phyloP scores from a whole-genome alignment of 2,797 vertebrate genomes.

The Anas bernieri region DNA sequence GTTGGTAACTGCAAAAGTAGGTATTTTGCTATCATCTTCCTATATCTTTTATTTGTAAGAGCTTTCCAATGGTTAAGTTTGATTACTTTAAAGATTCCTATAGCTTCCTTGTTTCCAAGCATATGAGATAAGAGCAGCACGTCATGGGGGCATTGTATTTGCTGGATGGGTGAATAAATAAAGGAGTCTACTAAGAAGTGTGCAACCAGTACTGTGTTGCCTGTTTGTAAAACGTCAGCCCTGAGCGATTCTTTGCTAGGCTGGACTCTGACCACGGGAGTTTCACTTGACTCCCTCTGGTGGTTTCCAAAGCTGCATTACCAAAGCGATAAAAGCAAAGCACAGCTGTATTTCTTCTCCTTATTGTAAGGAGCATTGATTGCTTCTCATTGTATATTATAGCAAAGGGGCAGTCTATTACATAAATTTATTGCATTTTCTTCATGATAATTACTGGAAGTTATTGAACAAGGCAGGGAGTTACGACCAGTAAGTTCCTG shows the following conservation, averaged over 20 bases:
- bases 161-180: slow-evolving; percentile 56
- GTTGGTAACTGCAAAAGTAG: slow-evolving; percentile 8
- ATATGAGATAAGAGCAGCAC: slow-evolving; percentile 16
- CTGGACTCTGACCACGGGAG: slow-evolving; percentile 67
- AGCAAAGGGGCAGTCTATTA: slow-evolving; percentile 81
- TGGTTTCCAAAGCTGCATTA: slow-evolving; percentile 74
- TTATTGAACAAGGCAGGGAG: slow-evolving; percentile 83
- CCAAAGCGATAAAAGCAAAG: slow-evolving; percentile 76
- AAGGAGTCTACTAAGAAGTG: slow-evolving; percentile 28
- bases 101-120: slow-evolving; percentile 24
- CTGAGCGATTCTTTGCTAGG: slow-evolving; percentile 41
- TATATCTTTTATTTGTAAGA: background rate
- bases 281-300: slow-evolving; percentile 79
- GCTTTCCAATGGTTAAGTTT: slow-evolving; percentile 58
- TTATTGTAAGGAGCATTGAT: slow-evolving; percentile 84
- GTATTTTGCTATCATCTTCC: slow-evolving; percentile 16
- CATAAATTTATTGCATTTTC: slow-evolving; percentile 82
- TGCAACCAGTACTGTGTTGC: background rate
- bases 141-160: background rate
- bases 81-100: slow-evolving; percentile 51
- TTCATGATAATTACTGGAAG: slow-evolving; percentile 85
- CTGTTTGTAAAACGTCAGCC: slow-evolving; percentile 62
- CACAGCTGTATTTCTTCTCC: slow-evolving; percentile 78
- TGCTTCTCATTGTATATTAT: slow-evolving; percentile 82
- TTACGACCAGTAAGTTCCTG: slow-evolving; percentile 78